phyloP scores from a whole-genome alignment of 2,888 invertebrate genomes.

The Bhutanitis thaidina region DNA sequence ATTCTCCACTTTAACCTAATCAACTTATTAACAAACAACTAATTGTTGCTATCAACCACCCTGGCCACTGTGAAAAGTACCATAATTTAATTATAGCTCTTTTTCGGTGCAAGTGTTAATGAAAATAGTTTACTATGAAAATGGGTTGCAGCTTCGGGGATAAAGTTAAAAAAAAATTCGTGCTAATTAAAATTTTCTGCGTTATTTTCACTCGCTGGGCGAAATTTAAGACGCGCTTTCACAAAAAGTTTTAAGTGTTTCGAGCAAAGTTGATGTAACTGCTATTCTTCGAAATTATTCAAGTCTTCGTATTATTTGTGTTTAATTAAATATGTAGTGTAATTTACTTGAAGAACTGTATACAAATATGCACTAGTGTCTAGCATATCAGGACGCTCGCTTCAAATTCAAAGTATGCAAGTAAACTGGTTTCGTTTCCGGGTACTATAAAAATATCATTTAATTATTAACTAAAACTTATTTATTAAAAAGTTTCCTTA shows the following conservation, averaged over 20 bases:
- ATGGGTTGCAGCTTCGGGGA: neutral
- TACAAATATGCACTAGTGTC: too few species aligned
- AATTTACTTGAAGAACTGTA: too few species aligned
- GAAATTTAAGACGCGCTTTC: neutral
- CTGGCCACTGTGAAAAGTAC: slow-evolving; percentile 2
- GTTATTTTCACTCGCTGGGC: neutral
- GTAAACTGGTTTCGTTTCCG: too few species aligned
- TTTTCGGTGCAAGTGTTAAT: slow-evolving; percentile 5
- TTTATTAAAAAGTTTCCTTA: too few species aligned
- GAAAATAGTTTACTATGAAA: slow-evolving; percentile 13
- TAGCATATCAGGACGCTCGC: too few species aligned
- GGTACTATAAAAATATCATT: too few species aligned
- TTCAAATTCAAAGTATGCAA: too few species aligned
- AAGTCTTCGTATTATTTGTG: too few species aligned
- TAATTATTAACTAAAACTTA: too few species aligned
- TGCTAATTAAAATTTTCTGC: slow-evolving; percentile 5
- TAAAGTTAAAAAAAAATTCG: slow-evolving; percentile 3
- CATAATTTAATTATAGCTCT: slow-evolving; percentile 2
- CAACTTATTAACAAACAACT: slow-evolving; percentile 10
- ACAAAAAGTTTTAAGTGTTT: neutral
- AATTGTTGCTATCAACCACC: slow-evolving; percentile 7
- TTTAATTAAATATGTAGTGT: too few species aligned
- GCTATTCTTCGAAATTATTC: too few species aligned
- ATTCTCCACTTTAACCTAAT: slow-evolving; percentile 1
- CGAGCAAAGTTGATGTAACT: too few species aligned